These are phyloP conservation scores for Okapia johnstoni DNA, from an alignment of 2,113 vertebrate genomes.

Conservation along the genomic window DNA sequence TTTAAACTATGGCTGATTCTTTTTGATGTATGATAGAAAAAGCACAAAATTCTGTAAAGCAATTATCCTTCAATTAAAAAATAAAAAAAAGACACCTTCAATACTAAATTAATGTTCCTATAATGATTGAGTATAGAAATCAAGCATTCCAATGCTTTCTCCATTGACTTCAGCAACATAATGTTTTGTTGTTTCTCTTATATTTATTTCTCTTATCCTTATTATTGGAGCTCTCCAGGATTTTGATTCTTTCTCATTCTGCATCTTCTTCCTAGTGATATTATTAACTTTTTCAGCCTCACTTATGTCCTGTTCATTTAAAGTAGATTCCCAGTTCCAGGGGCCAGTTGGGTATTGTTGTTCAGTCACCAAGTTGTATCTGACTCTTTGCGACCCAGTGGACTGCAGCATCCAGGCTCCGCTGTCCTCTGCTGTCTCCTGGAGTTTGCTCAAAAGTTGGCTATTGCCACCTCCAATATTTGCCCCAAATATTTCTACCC, in stretches of 20 bases:
- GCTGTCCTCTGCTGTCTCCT: background rate
- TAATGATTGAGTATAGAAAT: background rate
- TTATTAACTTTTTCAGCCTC: background rate
- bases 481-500: background rate
- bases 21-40: background rate
- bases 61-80: background rate
- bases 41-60: background rate
- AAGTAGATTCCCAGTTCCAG: background rate
- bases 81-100: background rate
- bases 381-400: background rate
- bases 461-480: background rate
- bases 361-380: background rate
- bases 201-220: background rate
- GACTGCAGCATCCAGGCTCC: background rate
- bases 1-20: background rate
- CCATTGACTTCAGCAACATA: background rate
- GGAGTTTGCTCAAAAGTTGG: background rate
- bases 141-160: background rate
- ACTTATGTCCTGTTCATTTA: background rate
- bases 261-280: background rate
- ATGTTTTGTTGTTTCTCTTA: background rate
- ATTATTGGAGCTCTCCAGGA: background rate
- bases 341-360: background rate
- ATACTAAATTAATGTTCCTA: background rate
- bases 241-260: background rate